phyloP scores from a whole-genome alignment of 2,113 vertebrate species.

The Paratilapia polleni region DNA sequence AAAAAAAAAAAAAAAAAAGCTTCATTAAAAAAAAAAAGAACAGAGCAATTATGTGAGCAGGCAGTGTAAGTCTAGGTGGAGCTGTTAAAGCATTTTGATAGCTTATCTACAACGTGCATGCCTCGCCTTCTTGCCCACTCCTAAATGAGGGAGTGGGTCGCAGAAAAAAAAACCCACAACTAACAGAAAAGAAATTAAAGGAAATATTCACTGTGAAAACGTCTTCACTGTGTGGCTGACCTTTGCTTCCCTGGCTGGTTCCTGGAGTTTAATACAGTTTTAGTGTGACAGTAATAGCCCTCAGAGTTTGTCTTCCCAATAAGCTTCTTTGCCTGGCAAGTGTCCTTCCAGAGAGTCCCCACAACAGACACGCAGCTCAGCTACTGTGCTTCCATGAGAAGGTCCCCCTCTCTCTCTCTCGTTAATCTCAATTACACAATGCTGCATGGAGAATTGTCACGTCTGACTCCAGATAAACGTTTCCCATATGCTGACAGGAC shows the following conservation, averaged over 20 bases:
- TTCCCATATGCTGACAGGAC: not conserved
- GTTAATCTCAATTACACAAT: not conserved
- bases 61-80: slow-evolving; percentile 25
- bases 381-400: not conserved
- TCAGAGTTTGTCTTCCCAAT: not conserved
- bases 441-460: not conserved
- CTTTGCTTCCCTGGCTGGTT: not conserved
- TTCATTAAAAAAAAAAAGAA: too few species aligned
- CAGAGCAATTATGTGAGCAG: not conserved
- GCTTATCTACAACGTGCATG: slow-evolving; percentile 68
- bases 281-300: not conserved
- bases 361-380: not conserved
- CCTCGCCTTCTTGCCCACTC: not conserved
- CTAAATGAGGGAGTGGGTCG: not conserved
- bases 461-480: not conserved
- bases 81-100: slow-evolving; percentile 45
- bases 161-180: accelerated
- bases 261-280: not conserved
- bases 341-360: not conserved
- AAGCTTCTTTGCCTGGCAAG: not conserved
- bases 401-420: not conserved
- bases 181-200: not conserved
- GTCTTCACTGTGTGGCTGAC: not conserved
- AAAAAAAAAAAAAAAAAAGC: too few species aligned
- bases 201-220: not conserved